A percentile compares a stretch with the other conserved stretches of the same genome.
phyloP scores from a whole-genome alignment of 2,113 vertebrate genomes.

The Syngnathoides biaculeatus region DNA sequence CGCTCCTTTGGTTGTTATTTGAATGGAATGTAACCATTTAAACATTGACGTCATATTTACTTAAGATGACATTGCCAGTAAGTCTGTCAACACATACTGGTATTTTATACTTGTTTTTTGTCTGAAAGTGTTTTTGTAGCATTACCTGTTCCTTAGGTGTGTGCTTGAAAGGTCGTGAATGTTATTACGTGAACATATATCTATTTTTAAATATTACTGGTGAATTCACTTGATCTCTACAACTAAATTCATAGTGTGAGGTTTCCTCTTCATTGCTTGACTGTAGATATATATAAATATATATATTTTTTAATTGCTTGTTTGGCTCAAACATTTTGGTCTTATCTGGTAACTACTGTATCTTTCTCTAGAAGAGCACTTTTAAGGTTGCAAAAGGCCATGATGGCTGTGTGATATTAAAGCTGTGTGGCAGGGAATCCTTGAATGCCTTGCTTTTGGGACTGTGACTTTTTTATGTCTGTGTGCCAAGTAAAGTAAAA shows the following conservation, averaged over 20 bases:
- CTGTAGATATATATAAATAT: too few species aligned
- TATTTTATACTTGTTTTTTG: too few species aligned
- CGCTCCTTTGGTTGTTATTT: neutral
- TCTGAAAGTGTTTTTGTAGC: too few species aligned
- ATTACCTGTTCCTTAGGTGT: neutral
- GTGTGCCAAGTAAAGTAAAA: constrained; percentile 27
- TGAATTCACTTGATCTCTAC: too few species aligned
- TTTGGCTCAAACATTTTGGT: neutral
- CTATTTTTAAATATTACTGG: too few species aligned
- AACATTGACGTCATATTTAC: too few species aligned
- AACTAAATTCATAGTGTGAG: neutral
- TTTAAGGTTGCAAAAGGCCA: constrained; percentile 40
- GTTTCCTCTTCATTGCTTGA: neutral
- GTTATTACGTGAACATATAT: neutral
- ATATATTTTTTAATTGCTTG: neutral
- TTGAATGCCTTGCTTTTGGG: constrained; percentile 65
- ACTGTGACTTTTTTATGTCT: constrained; percentile 54
- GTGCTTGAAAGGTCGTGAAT: neutral
- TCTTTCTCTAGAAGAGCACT: constrained; percentile 25
- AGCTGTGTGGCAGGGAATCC: constrained; percentile 48
- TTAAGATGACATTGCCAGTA: too few species aligned
- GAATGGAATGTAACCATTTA: neutral
- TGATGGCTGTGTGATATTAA: constrained; percentile 46
- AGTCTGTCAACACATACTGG: too few species aligned
- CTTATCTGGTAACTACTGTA: constrained; percentile 17